Base-by-base conservation (phyloP, 2,113 vertebrate species). In the Accipiter cooperii region DNA sequence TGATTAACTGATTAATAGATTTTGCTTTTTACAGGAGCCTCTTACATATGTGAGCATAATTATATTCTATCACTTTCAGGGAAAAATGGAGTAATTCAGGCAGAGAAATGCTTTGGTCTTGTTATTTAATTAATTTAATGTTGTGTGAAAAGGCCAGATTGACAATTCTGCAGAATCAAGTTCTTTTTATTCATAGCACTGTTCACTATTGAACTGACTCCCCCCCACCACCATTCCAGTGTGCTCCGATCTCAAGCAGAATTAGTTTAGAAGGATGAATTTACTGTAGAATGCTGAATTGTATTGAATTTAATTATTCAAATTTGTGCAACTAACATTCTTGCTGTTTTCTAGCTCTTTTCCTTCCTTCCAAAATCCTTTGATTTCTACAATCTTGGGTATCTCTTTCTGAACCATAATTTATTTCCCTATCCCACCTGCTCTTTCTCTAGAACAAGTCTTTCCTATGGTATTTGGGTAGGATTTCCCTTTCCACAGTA, bases 91-190 rank as follows among this genome's bases (percentile, higher is more conserved):
- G 47, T 73, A 77, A 85, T 74, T 90, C 80, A 92, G 78, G 64
- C 83, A 95, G 38, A 71, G 26, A 85, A 92, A 91, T 89, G 10
- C 47, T 96, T 96, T 96, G 46, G 71, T 90, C 44, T 71, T 49
- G 61, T 91, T 92, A 31, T 88, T 93, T 76, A 80, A 97, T 94
- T 89, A 74, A 77, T 90, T 94, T 78, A 65, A 83, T 77, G 79
- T 84, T 92, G 58, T 90, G 51, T 90, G 83, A 83, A 97, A 93
- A 96, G 52, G 51, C 51, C 66, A 71, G 47, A 75, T 19, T 77
- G 81, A 75, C 44, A 92, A 31, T 79, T 77, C 36, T 90, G 42
- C 66, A 93, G 54, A 87, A 92, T 36, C 6, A 66, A 36, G 51
- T 57, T 66, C 11, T 88, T 42, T 77, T 79, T 77, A 54, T 70